Conservation (phyloP, 1,140 invertebrate genomes). For the Augochlora pura region DNA sequence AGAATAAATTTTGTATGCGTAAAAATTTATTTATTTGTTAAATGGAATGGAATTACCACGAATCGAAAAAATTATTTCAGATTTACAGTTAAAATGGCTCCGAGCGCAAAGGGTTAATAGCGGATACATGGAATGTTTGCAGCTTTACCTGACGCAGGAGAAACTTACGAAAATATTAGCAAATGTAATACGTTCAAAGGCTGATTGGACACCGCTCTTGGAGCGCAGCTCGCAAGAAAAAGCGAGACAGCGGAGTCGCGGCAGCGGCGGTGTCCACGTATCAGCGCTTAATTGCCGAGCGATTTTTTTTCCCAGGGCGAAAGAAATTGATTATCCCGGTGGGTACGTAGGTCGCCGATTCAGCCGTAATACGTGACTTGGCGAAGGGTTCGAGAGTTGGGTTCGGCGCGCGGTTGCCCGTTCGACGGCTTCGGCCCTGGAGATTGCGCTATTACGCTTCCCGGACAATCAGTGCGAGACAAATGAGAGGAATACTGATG, state of each 20-base stretch:
- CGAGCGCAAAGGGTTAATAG: no score
- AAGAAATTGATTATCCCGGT: conserved; percentile 63
- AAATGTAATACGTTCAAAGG: no score
- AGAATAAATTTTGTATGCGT: no score
- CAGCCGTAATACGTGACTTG: conserved; percentile 63
- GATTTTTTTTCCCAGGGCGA: conserved; percentile 32
- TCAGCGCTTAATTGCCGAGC: conserved; percentile 47
- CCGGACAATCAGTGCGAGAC: conserved; percentile 69
- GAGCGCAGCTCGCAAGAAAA: not conserved
- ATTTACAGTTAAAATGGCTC: no score
- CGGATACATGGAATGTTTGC: no score
- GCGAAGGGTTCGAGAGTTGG: conserved; percentile 47
- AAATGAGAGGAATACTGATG: conserved; percentile 73
- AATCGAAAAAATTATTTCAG: no score
- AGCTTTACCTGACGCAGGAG: no score
- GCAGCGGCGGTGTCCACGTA: conserved; percentile 1
- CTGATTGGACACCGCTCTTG: no score
- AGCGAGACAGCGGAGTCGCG: not conserved
- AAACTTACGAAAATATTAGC: no score
- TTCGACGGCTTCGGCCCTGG: conserved; percentile 43
- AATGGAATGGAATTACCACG: no score
- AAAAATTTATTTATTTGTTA: no score
- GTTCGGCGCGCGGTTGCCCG: conserved; percentile 24
- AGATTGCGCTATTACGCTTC: conserved; percentile 70
- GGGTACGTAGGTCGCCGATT: conserved; percentile 56